phyloP scores from a whole-genome alignment of 35 echinoderm and acorn worm genomes.

The Eucidaris tribuloides region DNA sequence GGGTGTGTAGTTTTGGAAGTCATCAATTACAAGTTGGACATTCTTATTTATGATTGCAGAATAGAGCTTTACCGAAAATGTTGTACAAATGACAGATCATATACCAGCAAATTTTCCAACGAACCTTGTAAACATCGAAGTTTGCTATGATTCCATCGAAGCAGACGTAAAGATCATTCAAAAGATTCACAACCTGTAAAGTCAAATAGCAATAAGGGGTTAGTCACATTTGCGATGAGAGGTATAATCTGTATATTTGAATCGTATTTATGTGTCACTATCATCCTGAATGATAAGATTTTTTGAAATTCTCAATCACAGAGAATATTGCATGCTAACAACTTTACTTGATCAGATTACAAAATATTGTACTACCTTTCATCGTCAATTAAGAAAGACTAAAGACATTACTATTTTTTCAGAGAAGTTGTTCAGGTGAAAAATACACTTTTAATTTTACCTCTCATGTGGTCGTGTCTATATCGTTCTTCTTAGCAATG shows the following conservation, averaged over 20 bases:
- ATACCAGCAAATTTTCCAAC: background rate
- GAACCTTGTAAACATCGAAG: constrained; percentile 60
- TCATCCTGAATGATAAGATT: background rate
- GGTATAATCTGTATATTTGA: background rate
- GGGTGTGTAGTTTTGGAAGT: too few relatives aligned
- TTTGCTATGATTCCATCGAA: constrained; percentile 63
- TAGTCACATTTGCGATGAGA: background rate
- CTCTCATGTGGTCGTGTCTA: background rate
- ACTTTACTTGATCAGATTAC: background rate
- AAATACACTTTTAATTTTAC: background rate
- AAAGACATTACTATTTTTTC: background rate
- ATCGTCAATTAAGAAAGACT: background rate
- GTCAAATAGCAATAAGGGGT: background rate
- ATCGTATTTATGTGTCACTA: too few relatives aligned
- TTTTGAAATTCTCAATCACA: background rate
- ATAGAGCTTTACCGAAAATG: too few relatives aligned
- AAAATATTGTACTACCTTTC: background rate
- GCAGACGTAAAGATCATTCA: constrained; percentile 56
- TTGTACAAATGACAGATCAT: too few relatives aligned
- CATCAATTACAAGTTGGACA: too few relatives aligned
- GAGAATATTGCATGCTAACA: background rate
- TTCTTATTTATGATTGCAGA: too few relatives aligned
- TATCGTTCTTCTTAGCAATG: background rate
- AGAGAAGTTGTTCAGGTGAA: background rate
- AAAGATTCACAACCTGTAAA: constrained; percentile 34